Evolutionary conservation across 1,140 invertebrate species (phyloP).

Genomic region (Heterodera schachtii): DNA sequence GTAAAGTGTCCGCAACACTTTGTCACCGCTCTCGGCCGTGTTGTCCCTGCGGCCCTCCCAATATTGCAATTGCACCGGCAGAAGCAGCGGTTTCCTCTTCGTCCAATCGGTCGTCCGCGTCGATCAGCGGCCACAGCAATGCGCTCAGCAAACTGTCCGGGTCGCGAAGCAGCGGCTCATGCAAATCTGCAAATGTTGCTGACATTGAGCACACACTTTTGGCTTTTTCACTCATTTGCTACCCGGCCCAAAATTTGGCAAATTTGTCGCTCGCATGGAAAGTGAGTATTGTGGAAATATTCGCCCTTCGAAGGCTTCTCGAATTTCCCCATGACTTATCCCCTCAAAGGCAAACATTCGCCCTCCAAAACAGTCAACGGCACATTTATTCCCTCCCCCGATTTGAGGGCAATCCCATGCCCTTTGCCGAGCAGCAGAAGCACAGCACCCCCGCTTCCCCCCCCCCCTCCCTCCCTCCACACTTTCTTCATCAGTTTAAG

Average conservation of each 20-base stretch:
- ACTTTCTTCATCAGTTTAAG: conserved; percentile 5
- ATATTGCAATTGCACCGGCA: conserved; percentile 35
- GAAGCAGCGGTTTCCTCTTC: conserved; percentile 36
- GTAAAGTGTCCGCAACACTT: conserved; percentile 35
- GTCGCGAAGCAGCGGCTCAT: conserved; percentile 3
- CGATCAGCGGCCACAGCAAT: conserved; percentile 32
- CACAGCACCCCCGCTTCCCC: too few relatives aligned
- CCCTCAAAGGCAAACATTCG: conserved; percentile 9
- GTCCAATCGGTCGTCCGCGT: conserved; percentile 23
- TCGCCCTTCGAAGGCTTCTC: background rate
- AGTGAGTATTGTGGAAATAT: conserved; percentile 22
- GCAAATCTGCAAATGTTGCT: conserved; percentile 20
- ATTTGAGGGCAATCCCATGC: background rate
- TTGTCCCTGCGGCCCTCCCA: conserved; percentile 31
- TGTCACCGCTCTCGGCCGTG: conserved; percentile 20
- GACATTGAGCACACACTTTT: background rate
- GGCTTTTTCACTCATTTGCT: background rate
- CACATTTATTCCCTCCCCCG: background rate
- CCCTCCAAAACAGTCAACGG: conserved; percentile 10
- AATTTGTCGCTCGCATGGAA: conserved; percentile 12
- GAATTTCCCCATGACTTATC: conserved; percentile 11
- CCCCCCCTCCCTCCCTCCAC: background rate
- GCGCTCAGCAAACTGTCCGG: conserved; percentile 38
- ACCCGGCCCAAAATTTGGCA: background rate
- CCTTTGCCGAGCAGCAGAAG: background rate